Percentiles rank a stretch among this genome's conserved stretches.
Conservation (phyloP, 1,140 invertebrate species). For the Gonioctena quinquepunctata region DNA sequence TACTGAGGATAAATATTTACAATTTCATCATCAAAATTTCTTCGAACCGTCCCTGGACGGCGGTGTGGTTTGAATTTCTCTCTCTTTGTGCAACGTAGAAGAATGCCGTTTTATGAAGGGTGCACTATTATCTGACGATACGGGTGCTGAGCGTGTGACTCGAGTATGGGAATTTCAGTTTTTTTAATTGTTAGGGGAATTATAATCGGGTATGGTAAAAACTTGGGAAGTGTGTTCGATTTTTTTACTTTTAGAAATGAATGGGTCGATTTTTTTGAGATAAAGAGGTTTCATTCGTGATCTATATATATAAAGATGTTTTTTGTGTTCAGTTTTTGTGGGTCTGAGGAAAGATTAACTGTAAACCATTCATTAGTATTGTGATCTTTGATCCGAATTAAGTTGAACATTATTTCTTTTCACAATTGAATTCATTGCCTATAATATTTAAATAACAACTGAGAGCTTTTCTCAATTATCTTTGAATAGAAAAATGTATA, state of each 20-base stretch:
- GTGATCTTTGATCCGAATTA: no score
- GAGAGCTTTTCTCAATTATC: no score
- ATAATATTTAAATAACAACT: no score
- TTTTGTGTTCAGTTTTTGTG: background rate
- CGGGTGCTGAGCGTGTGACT: constrained; percentile 22
- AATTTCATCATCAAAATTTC: no score
- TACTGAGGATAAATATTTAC: no score
- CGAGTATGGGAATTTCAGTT: constrained; percentile 17
- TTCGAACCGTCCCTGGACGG: background rate
- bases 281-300: background rate
- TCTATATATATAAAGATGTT: background rate
- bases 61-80: background rate
- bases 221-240: constrained; percentile 4
- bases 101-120: constrained; percentile 15
- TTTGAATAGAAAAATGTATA: no score
- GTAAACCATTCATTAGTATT: no score
- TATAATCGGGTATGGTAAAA: background rate
- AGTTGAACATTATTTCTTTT: no score
- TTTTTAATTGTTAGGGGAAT: constrained; percentile 3
- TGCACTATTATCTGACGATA: constrained; percentile 14
- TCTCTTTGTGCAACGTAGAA: constrained; percentile 9
- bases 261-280: background rate
- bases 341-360: no score
- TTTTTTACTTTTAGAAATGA: background rate
- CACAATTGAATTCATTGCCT: no score